Percentiles rank a stretch among this genome's conserved stretches.
Conservation (phyloP, 1,140 invertebrate species). For the Drosophila pseudoananassae region DNA sequence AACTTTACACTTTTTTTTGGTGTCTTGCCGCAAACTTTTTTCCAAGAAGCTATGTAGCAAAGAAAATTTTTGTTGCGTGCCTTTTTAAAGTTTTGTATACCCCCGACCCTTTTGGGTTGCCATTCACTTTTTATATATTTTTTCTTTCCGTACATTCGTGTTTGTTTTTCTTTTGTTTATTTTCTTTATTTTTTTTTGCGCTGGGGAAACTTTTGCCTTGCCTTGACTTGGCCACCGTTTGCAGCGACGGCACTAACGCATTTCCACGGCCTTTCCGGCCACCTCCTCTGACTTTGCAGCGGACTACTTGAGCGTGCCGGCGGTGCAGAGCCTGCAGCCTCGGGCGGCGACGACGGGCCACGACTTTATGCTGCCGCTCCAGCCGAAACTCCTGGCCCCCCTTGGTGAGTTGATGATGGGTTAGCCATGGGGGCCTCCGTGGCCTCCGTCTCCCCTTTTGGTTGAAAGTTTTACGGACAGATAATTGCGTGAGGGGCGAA, state of each 20-base stretch:
- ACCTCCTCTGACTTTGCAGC: slow-evolving; percentile 62
- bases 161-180: slow-evolving; percentile 40
- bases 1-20: slow-evolving; percentile 54
- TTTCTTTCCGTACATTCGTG: slow-evolving; percentile 26
- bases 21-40: slow-evolving; percentile 51
- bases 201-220: slow-evolving; percentile 54
- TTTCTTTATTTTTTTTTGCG: not conserved
- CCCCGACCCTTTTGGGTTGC: slow-evolving; percentile 21
- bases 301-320: slow-evolving; percentile 81
- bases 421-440: slow-evolving; percentile 2
- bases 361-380: slow-evolving; percentile 87
- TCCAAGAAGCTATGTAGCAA: slow-evolving; percentile 38
- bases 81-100: slow-evolving; percentile 52
- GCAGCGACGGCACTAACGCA: slow-evolving; percentile 52
- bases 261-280: slow-evolving; percentile 41
- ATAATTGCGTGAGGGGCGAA: slow-evolving; percentile 37
- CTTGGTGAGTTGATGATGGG: slow-evolving; percentile 78
- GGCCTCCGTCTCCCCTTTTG: not conserved
- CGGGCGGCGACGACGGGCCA: slow-evolving; percentile 88
- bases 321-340: slow-evolving; percentile 86
- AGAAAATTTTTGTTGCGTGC: slow-evolving; percentile 34
- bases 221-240: slow-evolving; percentile 42
- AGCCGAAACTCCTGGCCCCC: slow-evolving; percentile 86
- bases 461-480: slow-evolving; percentile 49
- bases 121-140: not conserved